Conservation (phyloP, 2,888 invertebrate genomes). For the Drosophila barbarae region DNA sequence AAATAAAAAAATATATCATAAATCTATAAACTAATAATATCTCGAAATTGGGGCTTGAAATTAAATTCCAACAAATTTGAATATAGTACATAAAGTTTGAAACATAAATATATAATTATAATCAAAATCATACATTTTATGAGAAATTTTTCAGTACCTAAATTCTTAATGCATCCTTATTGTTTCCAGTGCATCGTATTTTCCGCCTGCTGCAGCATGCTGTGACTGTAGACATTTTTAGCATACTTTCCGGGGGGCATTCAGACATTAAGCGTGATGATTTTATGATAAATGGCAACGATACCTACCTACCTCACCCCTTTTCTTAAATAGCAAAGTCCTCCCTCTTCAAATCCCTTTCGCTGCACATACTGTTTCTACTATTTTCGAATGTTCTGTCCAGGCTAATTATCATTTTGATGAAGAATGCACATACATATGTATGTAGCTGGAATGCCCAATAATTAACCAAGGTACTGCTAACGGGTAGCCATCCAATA, state of each 20-base stretch:
- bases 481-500: background rate
- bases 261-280: conserved; percentile 46
- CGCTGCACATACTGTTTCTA: background rate
- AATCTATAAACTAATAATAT: too few relatives aligned
- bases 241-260: conserved; percentile 38
- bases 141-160: background rate
- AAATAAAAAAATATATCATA: background rate
- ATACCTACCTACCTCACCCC: background rate
- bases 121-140: background rate
- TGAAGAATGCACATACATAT: background rate
- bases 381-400: conserved; percentile 26
- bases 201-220: conserved; percentile 11
- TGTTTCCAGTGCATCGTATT: background rate
- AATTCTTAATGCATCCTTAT: too few relatives aligned
- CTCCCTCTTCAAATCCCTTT: background rate
- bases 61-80: too few relatives aligned
- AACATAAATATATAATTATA: too few relatives aligned
- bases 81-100: too few relatives aligned
- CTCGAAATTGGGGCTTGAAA: too few relatives aligned
- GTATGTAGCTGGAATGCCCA: background rate
- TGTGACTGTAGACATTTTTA: conserved; percentile 26
- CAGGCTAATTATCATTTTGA: background rate
- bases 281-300: conserved; percentile 55
- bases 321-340: background rate
- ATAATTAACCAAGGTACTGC: conserved; percentile 22